A percentile compares a stretch with the other conserved stretches of the same genome.
Conservation (phyloP, 2,888 invertebrate species). For the Ariolimax columbianus region DNA sequence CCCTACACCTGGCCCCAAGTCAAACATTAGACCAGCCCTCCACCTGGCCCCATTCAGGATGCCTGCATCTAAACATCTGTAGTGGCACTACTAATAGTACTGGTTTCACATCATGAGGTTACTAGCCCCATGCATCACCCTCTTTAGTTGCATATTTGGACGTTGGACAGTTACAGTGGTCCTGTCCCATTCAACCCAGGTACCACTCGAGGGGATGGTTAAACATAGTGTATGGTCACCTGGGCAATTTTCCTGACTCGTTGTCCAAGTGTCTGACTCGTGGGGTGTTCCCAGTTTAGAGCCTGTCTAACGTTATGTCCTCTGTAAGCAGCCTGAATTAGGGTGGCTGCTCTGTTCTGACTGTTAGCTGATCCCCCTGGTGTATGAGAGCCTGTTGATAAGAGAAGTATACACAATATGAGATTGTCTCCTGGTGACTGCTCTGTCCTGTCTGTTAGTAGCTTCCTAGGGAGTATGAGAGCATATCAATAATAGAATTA, state of each 20-base stretch:
- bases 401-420: neutral
- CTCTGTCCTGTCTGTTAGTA: conserved; percentile 43
- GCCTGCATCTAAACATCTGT: no score
- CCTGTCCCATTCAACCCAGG: no score
- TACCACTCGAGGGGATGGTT: no score
- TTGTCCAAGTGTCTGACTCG: conserved; percentile 54
- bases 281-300: conserved; percentile 61
- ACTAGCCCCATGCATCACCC: no score
- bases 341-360: conserved; percentile 59
- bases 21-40: no score
- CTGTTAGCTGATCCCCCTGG: neutral
- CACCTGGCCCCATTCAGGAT: no score
- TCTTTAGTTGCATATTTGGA: no score
- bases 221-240: conserved; percentile 26
- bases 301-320: conserved; percentile 66
- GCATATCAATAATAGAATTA: conserved; percentile 6
- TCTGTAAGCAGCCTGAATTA: conserved; percentile 69
- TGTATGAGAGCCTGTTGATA: conserved; percentile 22
- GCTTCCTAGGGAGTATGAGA: neutral
- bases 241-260: conserved; percentile 16
- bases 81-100: no score
- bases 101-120: no score
- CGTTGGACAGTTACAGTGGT: no score
- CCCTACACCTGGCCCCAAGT: no score
- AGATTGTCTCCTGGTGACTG: conserved; percentile 61